Evolutionary conservation across 2,113 vertebrate species (phyloP), one percentile per base, ranked within the genome.

Genomic region (Anser brachyrhynchus): DNA sequence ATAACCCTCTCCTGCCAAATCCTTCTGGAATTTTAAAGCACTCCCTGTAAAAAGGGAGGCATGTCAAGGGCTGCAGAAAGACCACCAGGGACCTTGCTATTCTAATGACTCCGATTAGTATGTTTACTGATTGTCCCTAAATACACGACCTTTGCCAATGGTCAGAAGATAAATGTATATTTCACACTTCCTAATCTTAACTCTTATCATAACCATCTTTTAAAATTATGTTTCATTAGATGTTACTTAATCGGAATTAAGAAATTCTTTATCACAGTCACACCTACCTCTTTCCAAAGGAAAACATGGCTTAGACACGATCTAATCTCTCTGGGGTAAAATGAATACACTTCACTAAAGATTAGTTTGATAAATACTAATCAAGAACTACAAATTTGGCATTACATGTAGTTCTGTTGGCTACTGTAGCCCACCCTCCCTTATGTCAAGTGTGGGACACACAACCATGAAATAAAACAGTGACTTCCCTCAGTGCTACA

Each of bases 231-330:
- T 92, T 84, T 84, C 84, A 89, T 88, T 80, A 95, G 69, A 44
- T 76, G 77, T 84, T 93, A 89, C 92, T 94, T 88, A 93, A 90
- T 29, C 61, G 65, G 80, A 95, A 87, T 89, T 29, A 90, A 75
- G 83, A 84, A 70, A 52, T 76, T 83, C 41, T 77, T 67, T 69
- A 64, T 87, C 69, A 11, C 5, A 86, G 69, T 80, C 87, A 81
- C 69, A 84, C 72, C 82, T 93, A 22, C 55, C 31, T 59, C 69
- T 71, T 61, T 81, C 43, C 66, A 69, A 84, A 93, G 75, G 54
- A 61, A 69, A 69, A 35, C 26, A 28, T 35, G 35, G 33, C 76
- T 87, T 61, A 83, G 67, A 35, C 52, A 54, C 23, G 39, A 55
- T 37, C 46, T 84, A 65, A 82, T 84, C 61, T 71, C 72, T 41